phyloP scores from a whole-genome alignment of 2,113 vertebrate species.

The Eptesicus fuscus region DNA sequence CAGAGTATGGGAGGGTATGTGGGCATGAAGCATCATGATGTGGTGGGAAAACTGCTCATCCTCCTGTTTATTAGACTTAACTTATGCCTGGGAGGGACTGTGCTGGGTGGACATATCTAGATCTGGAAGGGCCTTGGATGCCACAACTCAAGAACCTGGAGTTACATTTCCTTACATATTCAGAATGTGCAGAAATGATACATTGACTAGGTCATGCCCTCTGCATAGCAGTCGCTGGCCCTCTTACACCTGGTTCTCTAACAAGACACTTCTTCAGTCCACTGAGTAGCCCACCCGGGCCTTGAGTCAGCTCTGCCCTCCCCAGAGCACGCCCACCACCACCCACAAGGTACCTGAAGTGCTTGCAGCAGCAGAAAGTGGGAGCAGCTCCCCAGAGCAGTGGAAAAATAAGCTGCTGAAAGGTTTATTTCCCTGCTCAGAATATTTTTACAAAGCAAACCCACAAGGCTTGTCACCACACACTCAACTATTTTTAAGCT shows the following conservation, averaged over 20 bases:
- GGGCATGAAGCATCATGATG: neutral
- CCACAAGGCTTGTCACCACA: slow-evolving; percentile 70
- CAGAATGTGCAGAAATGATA: neutral
- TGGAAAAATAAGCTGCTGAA: slow-evolving; percentile 70
- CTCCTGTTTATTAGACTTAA: neutral
- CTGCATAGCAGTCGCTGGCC: neutral
- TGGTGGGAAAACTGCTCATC: neutral
- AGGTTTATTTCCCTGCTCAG: slow-evolving; percentile 74
- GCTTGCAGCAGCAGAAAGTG: neutral
- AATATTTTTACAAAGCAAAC: slow-evolving; percentile 70
- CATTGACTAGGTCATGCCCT: neutral
- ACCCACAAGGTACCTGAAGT: slow-evolving; percentile 21
- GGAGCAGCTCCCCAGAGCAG: slow-evolving; percentile 36
- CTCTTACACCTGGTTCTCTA: neutral
- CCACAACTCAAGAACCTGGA: neutral
- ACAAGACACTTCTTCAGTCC: neutral
- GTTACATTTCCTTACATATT: neutral
- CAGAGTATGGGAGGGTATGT: neutral
- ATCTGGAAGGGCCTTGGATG: neutral
- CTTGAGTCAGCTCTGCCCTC: neutral
- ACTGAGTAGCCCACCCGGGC: neutral
- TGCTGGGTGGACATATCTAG: neutral
- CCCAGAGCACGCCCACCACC: neutral
- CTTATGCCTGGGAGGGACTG: neutral
- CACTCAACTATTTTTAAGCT: slow-evolving; percentile 76